Base-by-base conservation (phyloP, 1,140 invertebrate genomes). In the Pissodes strobi region DNA sequence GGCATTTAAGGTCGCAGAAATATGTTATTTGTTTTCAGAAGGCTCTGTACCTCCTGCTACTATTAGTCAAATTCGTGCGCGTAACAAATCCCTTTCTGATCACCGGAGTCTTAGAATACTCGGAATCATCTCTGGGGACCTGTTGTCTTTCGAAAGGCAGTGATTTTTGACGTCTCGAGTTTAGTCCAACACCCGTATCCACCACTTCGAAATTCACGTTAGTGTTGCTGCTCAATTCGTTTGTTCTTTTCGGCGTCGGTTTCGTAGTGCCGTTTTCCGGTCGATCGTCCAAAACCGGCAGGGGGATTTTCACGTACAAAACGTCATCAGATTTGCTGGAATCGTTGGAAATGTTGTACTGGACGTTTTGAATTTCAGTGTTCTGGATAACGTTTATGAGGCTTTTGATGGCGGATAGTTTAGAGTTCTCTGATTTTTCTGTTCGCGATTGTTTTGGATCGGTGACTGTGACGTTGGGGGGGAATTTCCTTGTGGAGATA, bases 401-500 rank as follows among this genome's bases (percentile, higher is more conserved):
- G 58, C 71, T 76, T 66, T 75, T 68, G 21, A 78, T 78, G 8
- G 75, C 75, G 2, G 63, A 53, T 45, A 66, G 66, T 64, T 73
- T 73, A 8, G 72, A 48, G 39, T 70, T 67, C 39, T 65, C 57
- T 9, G 48, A 41, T 23, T 51, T 48, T 22, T 70, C 49, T 48
- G 61, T 70, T 46, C 56, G 41, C n/a, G n/a, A n/a, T n/a, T n/a
- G n/a, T n/a, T n/a, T n/a, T n/a, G 46, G 38, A 46, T 63, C 49
- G 2, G 68, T 57, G 15, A 61, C 48, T 13, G 71, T 72, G 9
- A 27, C 51, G 52, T 78, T 77, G 1, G 85, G 86, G 12, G n/a
- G 87, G 87, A 13, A 82, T 81, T 69, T 84, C 81, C 65, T 82
- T 80, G 64, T 89, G 87, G 2, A 89, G 75, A 74, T 88, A 89